A percentile compares a stretch with the other conserved stretches of the same genome.
Conservation (phyloP, 2,113 vertebrate genomes). For the Paramisgurnus dabryanus region DNA sequence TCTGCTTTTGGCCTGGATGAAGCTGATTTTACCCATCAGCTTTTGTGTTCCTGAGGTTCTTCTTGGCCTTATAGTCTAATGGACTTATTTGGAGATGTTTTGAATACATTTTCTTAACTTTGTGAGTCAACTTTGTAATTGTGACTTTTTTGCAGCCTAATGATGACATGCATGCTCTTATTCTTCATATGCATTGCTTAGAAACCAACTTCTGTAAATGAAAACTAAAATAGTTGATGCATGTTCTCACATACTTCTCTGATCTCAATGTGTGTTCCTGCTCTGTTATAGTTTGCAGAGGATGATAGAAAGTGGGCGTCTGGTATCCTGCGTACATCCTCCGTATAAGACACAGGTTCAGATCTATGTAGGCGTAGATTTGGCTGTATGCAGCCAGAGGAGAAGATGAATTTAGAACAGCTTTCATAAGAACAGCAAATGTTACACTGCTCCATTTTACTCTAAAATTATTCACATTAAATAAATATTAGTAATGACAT, state of each 20-base stretch:
- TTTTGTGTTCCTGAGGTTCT: background rate
- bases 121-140: no score
- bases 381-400: slow-evolving; percentile 1
- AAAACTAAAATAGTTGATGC: background rate
- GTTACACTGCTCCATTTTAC: background rate
- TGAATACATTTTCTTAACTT: background rate
- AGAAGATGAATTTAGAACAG: slow-evolving; percentile 27
- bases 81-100: background rate
- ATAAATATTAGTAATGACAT: no score
- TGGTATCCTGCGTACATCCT: background rate
- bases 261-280: slow-evolving; percentile 3
- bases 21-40: background rate
- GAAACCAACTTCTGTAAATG: no score
- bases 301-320: slow-evolving; percentile 22
- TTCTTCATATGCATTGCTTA: no score
- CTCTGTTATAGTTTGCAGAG: slow-evolving; percentile 10
- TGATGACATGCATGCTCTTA: background rate
- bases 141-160: no score
- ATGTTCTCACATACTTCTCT: background rate
- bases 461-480: background rate
- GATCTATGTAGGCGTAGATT: slow-evolving; percentile 25
- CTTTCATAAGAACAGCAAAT: background rate
- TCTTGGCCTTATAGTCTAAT: background rate
- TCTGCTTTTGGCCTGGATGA: background rate
- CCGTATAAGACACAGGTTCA: background rate